Evolutionary conservation across 2,888 invertebrate species (phyloP).

Genomic region (Tetramorium bicarinatum): DNA sequence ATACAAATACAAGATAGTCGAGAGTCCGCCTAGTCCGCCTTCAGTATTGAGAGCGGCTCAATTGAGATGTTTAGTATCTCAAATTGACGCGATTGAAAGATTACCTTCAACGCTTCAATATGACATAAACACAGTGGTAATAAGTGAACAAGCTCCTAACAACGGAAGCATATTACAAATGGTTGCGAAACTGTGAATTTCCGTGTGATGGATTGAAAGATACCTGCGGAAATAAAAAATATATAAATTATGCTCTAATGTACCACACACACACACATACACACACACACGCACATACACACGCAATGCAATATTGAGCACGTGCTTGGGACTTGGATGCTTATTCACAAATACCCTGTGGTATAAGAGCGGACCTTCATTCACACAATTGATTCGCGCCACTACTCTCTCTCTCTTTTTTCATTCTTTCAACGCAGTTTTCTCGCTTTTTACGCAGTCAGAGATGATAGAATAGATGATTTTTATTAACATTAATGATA

Average conservation of each 20-base stretch:
- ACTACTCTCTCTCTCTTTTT: not conserved
- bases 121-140: slow-evolving; percentile 11
- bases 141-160: not conserved
- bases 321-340: slow-evolving; percentile 33
- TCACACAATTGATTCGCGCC: slow-evolving; percentile 49
- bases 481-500: slow-evolving; percentile 8
- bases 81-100: slow-evolving; percentile 41
- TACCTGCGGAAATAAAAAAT: not conserved
- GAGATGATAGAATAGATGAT: not conserved
- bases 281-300: no score
- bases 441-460: not conserved
- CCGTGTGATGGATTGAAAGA: not conserved
- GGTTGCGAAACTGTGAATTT: not conserved
- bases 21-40: not conserved
- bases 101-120: slow-evolving; percentile 4
- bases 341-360: slow-evolving; percentile 65
- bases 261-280: not conserved
- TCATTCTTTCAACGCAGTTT: no score
- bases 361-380: slow-evolving; percentile 41
- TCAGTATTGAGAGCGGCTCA: slow-evolving; percentile 20
- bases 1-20: slow-evolving; percentile 39
- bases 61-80: slow-evolving; percentile 26
- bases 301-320: slow-evolving; percentile 45
- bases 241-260: slow-evolving; percentile 43
- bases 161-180: not conserved